Base-by-base conservation (phyloP, 2,113 vertebrate species). In the Lates calcarifer region DNA sequence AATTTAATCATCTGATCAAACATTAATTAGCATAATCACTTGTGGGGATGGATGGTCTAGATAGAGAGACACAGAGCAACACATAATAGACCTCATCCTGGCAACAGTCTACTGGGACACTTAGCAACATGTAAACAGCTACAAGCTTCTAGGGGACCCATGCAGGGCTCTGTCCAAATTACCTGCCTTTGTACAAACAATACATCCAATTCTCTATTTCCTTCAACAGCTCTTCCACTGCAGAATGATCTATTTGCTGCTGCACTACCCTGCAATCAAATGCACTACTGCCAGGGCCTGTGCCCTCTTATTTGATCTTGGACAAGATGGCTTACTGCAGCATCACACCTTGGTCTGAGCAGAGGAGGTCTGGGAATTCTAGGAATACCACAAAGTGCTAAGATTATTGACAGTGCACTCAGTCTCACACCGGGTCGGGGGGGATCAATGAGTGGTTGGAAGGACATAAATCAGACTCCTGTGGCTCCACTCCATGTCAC, bases 1-100 rank as follows among this genome's bases (percentile, higher is more conserved):
- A 96, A 97, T 97, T 96, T 96, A 96, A 97, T 96, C 96, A 97
- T 97, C 95, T 96, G 96, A 97, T 97, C 96, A 97, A 98, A 97
- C 94, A 95, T 92, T 94, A 96, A 96, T 98, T 97, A 96, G 91
- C 96, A 97, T 96, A 96, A 96, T 96, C 95, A 96, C 96, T 96
- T 94, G 94, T 97, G 94, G 95, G 96, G 94, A 94, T 94, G 94
- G 94, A 94, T 94, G 93, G 94, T 93, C 90, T 94, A 79, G 85
- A 85, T 83, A 86, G 86, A 85, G 85, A 86, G 87, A 90, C 89
- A 84, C 86, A 90, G 89, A 95, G 92, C 91, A 93, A 90, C 92
- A 10, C 86, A 94, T 95, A 94, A 94, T 94, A 94, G 92, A 95
- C 91, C 92, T 94, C 84, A 71, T 95, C 91, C 94, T 95, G 74